These are phyloP conservation scores for Muscicapa comitata DNA, from an alignment of 2,797 vertebrate species.

Conservation along the genomic window DNA sequence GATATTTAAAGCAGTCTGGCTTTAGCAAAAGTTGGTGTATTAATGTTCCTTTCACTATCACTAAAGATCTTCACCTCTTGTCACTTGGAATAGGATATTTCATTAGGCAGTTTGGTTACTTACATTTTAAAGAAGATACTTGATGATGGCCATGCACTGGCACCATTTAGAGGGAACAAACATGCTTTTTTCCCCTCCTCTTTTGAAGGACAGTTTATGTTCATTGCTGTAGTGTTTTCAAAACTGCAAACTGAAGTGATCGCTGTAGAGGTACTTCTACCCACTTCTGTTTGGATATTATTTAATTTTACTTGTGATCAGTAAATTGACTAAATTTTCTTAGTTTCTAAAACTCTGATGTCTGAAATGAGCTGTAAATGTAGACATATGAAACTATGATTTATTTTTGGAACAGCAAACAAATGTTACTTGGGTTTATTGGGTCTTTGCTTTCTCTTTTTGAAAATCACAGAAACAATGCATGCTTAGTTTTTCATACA, in stretches of 20 bases:
- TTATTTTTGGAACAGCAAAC: neutral
- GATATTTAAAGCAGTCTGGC: neutral
- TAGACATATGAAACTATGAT: neutral
- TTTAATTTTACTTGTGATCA: neutral
- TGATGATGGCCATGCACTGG: neutral
- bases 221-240: neutral
- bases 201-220: neutral
- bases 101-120: neutral
- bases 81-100: neutral
- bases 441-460: neutral
- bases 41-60: neutral
- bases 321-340: neutral
- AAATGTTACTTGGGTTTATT: neutral
- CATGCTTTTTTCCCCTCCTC: rapidly evolving
- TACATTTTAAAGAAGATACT: neutral
- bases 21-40: neutral
- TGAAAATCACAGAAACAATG: neutral
- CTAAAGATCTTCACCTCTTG: neutral
- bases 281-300: neutral
- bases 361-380: neutral
- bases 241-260: neutral
- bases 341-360: neutral
- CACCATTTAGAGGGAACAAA: neutral
- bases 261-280: neutral
- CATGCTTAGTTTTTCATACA: neutral